Evolutionary conservation across 2,888 invertebrate species (phyloP), one percentile per base, ranked within the genome.

Genomic region (Neria commutata): DNA sequence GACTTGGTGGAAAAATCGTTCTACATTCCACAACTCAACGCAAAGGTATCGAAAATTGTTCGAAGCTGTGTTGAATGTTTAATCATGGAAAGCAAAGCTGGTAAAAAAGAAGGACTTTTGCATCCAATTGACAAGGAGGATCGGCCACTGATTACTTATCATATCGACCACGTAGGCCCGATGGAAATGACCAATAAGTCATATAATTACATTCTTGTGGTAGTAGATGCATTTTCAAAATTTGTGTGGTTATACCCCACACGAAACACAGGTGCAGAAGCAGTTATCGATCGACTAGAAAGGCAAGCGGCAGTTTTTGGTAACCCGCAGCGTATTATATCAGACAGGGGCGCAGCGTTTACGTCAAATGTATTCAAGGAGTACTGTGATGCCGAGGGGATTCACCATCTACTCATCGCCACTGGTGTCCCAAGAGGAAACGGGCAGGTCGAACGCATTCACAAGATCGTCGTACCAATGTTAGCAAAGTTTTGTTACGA

Each of bases 351-450:
- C 2, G 59, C 52, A 21, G 58, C 58, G 10, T 60, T 63, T 48
- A 63, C 57, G 1, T 54, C 61, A 2, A 45, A 55, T 24, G 46
- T 52, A 3, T 83, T 82, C 54, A 60, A 63, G 47, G 52, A 59
- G 5, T 76, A 73, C 54, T 80, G 76, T 58, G 53, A 45, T 19
- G 65, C 67, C 1, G 73, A 80, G 56, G 50, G 54, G 0, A 61
- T 63, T 14, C 56, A 60, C 23, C 78, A 78, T 40, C 37, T 75
- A 29, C 73, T 76, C 54, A 55, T 69, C 2, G 46, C 58, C 3
- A 75, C 64, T 72, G 66, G 77, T 14, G 60, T 78, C 11, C 75
- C 80, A 24, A 51, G 77, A 49, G 72, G 73, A 11, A 78, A 79
- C 58, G 76, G 77, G 1, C 76, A 79, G 57, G 72, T 72, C 1